These are phyloP conservation scores for Microplitis demolitor DNA, from an alignment of 1,140 invertebrate species.

Conservation along the genomic window DNA sequence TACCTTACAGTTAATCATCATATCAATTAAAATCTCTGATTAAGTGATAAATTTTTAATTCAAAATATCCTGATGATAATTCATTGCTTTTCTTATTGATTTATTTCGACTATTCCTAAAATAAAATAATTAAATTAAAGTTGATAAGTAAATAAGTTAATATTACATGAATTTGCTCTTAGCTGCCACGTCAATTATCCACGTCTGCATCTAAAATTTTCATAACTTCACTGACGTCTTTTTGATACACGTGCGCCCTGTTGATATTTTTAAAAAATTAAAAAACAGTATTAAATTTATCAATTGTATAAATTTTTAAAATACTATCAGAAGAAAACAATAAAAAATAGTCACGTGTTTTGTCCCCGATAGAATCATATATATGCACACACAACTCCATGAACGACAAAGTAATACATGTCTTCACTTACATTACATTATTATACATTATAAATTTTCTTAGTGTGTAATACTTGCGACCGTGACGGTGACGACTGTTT, in stretches of 20 bases:
- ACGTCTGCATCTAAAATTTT: background rate
- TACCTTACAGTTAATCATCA: too few species aligned
- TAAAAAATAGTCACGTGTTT: background rate
- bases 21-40: too few species aligned
- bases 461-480: background rate
- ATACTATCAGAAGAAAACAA: background rate
- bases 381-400: background rate
- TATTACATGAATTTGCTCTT: background rate
- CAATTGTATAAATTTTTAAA: background rate
- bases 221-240: background rate
- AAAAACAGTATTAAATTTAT: background rate
- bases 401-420: background rate
- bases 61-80: too few species aligned
- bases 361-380: background rate
- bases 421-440: background rate
- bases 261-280: background rate
- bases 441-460: background rate
- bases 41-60: too few species aligned
- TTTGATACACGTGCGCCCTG: background rate
- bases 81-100: background rate
- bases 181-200: background rate
- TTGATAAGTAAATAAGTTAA: background rate
- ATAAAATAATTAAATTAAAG: background rate
- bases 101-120: background rate
- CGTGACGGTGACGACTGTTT: background rate